Percentiles rank a stretch among this genome's conserved stretches.
Evolutionary conservation across 2,113 vertebrate genomes (phyloP).

Genomic region (Phylloscopus whistleri): DNA sequence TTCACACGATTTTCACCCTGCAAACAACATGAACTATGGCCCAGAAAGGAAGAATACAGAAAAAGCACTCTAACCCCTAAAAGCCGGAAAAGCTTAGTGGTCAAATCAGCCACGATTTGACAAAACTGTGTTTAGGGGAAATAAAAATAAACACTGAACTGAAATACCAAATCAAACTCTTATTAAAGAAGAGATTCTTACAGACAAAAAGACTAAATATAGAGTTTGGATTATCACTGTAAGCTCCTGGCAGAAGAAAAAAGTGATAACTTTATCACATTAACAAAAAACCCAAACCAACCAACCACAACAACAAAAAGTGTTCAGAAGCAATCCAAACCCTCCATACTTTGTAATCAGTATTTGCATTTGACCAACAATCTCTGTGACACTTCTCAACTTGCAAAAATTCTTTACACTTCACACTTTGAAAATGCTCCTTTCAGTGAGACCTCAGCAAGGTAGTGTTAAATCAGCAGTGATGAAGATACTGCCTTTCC

Average conservation of each 20-base stretch:
- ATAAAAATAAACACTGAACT: background rate
- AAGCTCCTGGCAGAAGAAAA: background rate
- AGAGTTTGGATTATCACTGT: background rate
- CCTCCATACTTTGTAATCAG: background rate
- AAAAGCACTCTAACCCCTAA: background rate
- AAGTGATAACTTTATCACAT: background rate
- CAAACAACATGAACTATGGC: background rate
- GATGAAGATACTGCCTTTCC: background rate
- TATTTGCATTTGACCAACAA: background rate
- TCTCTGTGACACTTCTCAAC: background rate
- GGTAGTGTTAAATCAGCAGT: background rate
- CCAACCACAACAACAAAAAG: background rate
- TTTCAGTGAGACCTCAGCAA: background rate
- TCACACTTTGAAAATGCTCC: background rate
- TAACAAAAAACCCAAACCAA: background rate
- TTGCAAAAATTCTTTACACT: background rate
- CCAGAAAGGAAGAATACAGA: background rate
- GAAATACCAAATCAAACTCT: background rate
- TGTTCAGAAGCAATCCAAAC: background rate
- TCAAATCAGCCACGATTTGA: background rate
- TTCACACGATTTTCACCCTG: background rate
- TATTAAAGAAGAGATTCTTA: background rate
- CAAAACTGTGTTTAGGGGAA: background rate
- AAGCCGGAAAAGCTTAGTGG: background rate
- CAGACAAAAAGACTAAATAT: background rate